phyloP scores from a whole-genome alignment of 2,113 vertebrate genomes.

The Orcinus orca region DNA sequence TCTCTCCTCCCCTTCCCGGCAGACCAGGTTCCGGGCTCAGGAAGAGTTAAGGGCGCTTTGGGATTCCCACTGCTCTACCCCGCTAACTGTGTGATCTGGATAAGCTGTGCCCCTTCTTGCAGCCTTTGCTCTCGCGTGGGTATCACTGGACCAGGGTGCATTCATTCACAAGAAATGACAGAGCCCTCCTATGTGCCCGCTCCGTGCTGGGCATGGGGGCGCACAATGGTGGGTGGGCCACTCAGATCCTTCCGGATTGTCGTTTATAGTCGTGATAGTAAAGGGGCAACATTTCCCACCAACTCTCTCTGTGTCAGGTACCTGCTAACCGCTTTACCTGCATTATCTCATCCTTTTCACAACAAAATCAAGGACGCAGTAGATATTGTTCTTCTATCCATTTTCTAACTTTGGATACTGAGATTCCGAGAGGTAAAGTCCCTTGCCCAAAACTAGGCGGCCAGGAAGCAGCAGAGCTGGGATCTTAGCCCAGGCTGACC shows the following conservation, averaged over 20 bases:
- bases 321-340: neutral
- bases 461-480: neutral
- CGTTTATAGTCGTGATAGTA: neutral
- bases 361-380: neutral
- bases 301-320: neutral
- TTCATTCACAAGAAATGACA: neutral
- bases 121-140: neutral
- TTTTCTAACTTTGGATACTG: neutral
- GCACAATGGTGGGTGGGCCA: neutral
- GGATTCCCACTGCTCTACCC: neutral
- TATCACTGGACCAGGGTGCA: neutral
- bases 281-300: neutral
- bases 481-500: constrained; percentile 28
- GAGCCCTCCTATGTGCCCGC: neutral
- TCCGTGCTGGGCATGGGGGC: neutral
- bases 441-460: neutral
- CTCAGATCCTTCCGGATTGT: neutral
- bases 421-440: neutral
- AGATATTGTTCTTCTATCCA: neutral
- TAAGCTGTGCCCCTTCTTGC: neutral
- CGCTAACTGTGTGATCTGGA: neutral
- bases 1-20: neutral
- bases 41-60: neutral
- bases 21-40: neutral
- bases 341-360: neutral